Evolutionary conservation across 2,113 vertebrate species (phyloP), one percentile per base, ranked within the genome.

Genomic region (Acinonyx jubatus): DNA sequence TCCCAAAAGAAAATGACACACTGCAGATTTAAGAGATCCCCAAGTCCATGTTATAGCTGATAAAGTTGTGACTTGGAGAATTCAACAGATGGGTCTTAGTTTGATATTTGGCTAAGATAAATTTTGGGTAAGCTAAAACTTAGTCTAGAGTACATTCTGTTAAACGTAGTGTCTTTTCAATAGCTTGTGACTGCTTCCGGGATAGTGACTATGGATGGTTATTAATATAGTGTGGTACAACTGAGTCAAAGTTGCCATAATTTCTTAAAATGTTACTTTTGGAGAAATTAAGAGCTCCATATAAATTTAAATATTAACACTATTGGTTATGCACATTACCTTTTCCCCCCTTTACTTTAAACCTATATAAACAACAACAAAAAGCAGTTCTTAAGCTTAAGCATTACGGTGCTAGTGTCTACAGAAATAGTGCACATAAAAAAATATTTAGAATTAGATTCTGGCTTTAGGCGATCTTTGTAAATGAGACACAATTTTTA

Each of bases 381-480:
- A 83, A 91, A 91, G 19, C 16, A 65, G 23, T 95, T 31, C 50
- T 82, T 85, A 95, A 50, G 57, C 38, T 88, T 87, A 85, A 94
- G n/a, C 33, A 38, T 68, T 94, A 41, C 78, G 65, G 2, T 82
- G 71, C 31, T 92, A 71, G 21, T 88, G 4, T 94, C 48, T 97
- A 9, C 41, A 96, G 38, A 97, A 96, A 85, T 41, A 69, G 14
- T 50, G 1, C 52, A 81, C 55, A 90, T 73, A 96, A 92, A 95
- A 78, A 84, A 90, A 83, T 95, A 96, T 74, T 96, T 89, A 84
- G 71, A 95, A 96, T 95, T 95, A 88, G 9, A 94, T 91, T 95
- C 96, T 91, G 69, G 85, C 95, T 95, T 76, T 86, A 94, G 81
- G 89, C 21, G 4, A 88, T 95, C 61, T 96, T 97, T 36, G 61